A percentile compares a stretch with the other conserved stretches of the same genome.
Conservation (phyloP, 2,888 invertebrate genomes). For the Diadromus collaris region DNA sequence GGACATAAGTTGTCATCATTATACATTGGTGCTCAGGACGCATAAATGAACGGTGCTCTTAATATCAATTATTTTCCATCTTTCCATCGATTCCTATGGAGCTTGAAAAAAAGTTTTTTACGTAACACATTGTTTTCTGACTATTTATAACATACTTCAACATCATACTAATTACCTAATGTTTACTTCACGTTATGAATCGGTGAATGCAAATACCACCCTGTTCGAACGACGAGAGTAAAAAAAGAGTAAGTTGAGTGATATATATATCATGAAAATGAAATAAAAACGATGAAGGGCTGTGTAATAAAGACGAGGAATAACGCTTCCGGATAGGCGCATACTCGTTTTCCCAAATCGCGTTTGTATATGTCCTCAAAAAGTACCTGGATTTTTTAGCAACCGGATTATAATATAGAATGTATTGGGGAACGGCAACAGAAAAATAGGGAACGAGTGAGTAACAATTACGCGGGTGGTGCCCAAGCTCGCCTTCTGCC, state of each 20-base stretch:
- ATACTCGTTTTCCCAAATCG: conserved; percentile 32
- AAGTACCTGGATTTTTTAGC: conserved; percentile 62
- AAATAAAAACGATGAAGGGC: conserved; percentile 18
- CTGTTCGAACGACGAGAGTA: neutral
- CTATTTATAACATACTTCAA: conserved; percentile 7
- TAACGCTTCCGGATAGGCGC: conserved; percentile 36
- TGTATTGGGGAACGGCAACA: conserved; percentile 30
- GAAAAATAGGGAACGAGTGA: conserved; percentile 33
- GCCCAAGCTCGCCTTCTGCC: conserved; percentile 17
- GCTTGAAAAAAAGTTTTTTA: neutral
- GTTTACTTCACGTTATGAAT: neutral
- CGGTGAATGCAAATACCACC: neutral
- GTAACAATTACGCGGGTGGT: conserved; percentile 11
- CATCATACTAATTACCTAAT: neutral
- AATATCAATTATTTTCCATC: conserved; percentile 45
- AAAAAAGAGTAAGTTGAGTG: conserved; percentile 22
- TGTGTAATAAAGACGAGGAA: conserved; percentile 24
- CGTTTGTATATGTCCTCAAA: conserved; percentile 57
- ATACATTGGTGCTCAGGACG: conserved; percentile 69
- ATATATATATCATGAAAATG: neutral
- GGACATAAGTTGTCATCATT: conserved; percentile 36
- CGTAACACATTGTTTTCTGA: conserved; percentile 20
- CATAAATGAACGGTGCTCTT: conserved; percentile 68
- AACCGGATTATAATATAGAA: conserved; percentile 56
- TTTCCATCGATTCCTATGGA: conserved; percentile 11